phyloP scores from a whole-genome alignment of 2,797 vertebrate species.

The Sylvilagus floridanus region DNA sequence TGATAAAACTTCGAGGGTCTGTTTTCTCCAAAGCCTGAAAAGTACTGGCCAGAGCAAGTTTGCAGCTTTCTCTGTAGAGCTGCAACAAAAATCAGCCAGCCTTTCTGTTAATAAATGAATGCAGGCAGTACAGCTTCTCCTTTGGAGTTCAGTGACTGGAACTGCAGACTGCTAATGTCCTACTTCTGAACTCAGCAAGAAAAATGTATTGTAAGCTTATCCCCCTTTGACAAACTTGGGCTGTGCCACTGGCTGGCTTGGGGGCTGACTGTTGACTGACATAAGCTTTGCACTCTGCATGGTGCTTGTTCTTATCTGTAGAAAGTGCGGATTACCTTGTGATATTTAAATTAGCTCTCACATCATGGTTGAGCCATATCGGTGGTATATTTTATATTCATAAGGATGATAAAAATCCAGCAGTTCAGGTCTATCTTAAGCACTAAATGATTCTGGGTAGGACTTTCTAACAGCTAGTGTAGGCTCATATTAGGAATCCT shows the following conservation, averaged over 20 bases:
- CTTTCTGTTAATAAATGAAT: constrained; percentile 59
- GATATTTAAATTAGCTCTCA: constrained; percentile 74
- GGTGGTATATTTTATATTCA: constrained; percentile 67
- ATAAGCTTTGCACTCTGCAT: not conserved
- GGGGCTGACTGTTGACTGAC: not conserved
- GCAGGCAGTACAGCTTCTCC: constrained; percentile 9
- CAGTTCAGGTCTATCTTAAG: constrained; percentile 20
- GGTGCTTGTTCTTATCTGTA: constrained; percentile 52
- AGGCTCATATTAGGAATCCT: not conserved
- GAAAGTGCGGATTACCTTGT: constrained; percentile 50
- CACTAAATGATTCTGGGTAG: not conserved
- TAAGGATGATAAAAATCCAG: constrained; percentile 61
- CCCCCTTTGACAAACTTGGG: constrained; percentile 38
- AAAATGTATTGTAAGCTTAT: constrained; percentile 51
- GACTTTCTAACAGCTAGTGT: constrained; percentile 35
- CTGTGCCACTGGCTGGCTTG: not conserved
- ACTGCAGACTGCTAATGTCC: constrained; percentile 51
- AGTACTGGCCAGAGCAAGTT: constrained; percentile 4
- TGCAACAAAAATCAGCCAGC: constrained; percentile 20
- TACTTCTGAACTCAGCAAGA: constrained; percentile 61
- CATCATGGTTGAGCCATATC: constrained; percentile 64
- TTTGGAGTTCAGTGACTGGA: constrained; percentile 66
- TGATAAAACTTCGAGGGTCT: constrained; percentile 67
- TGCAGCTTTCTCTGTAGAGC: constrained; percentile 1
- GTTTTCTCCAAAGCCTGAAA: constrained; percentile 56